Conservation (phyloP, 1,140 invertebrate species). For the Thereuonema tuberculata region DNA sequence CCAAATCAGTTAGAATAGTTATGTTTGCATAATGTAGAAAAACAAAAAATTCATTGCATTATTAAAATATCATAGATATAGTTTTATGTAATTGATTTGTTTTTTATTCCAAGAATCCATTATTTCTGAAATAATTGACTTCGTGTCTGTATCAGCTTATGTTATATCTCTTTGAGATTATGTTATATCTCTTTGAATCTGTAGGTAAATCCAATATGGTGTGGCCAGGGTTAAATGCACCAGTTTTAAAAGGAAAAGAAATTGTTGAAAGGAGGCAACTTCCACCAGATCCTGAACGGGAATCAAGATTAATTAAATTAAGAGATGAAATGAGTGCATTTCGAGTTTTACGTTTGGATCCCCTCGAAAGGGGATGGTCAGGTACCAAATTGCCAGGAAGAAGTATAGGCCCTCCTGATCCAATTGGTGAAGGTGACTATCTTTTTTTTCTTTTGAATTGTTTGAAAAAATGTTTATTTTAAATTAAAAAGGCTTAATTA, state of each 20-base stretch:
- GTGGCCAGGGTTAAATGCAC: constrained; percentile 82
- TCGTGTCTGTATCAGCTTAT: not conserved
- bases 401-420: constrained; percentile 73
- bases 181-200: constrained; percentile 14
- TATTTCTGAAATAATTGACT: not conserved
- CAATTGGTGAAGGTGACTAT: constrained; percentile 50
- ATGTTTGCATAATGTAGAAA: too few species aligned
- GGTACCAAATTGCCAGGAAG: constrained; percentile 64
- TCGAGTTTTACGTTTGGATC: constrained; percentile 45
- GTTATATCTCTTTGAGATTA: too few species aligned
- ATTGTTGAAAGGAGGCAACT: constrained; percentile 51
- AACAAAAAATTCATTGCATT: too few species aligned
- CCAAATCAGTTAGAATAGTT: too few species aligned
- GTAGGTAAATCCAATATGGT: constrained; percentile 61
- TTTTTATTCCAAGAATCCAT: too few species aligned
- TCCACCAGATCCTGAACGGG: constrained; percentile 52
- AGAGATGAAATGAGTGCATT: constrained; percentile 53
- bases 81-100: too few species aligned
- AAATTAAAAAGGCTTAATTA: not conserved
- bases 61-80: too few species aligned
- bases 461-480: not conserved
- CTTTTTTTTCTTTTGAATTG: constrained; percentile 2
- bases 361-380: constrained; percentile 79
- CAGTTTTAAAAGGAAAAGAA: constrained; percentile 61
- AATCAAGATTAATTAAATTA: constrained; percentile 52